A percentile compares a stretch with the other conserved stretches of the same genome.
These are phyloP conservation scores for Leucozona laternaria DNA, from an alignment of 2,888 invertebrate genomes.

Conservation along the genomic window DNA sequence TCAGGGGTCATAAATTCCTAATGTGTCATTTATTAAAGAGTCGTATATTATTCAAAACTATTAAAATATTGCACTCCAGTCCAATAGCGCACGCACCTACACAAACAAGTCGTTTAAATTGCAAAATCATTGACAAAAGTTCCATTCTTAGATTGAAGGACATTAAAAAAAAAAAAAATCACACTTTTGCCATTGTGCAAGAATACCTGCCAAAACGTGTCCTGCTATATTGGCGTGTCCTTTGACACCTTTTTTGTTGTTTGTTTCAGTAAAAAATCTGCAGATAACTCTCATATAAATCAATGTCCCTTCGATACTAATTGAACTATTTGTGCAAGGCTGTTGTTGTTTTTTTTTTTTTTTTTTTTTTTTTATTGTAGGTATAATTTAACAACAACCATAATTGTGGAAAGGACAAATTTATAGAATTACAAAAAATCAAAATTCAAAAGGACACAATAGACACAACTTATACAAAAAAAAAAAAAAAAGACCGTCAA, in stretches of 20 bases:
- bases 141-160: conserved; percentile 37
- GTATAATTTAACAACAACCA: conserved; percentile 18
- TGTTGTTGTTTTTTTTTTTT: conserved; percentile 33
- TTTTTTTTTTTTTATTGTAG: no score
- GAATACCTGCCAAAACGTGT: conserved; percentile 51
- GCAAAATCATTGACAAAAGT: conserved; percentile 59
- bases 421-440: not conserved
- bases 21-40: conserved; percentile 46
- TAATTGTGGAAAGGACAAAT: conserved; percentile 61
- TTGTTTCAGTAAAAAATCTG: not conserved
- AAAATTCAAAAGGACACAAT: conserved; percentile 19
- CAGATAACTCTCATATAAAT: conserved; percentile 54
- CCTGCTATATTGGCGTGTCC: conserved; percentile 27
- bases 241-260: conserved; percentile 53
- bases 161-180: conserved; percentile 38
- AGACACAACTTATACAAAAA: conserved; percentile 2
- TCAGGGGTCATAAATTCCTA: conserved; percentile 54
- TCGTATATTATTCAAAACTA: not conserved
- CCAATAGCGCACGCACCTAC: conserved; percentile 56
- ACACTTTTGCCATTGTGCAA: conserved; percentile 16
- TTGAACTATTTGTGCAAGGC: conserved; percentile 68
- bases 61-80: conserved; percentile 1
- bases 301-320: conserved; percentile 66
- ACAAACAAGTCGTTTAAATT: conserved; percentile 68
- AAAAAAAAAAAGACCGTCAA: conserved; percentile 45